Evolutionary conservation across 1,140 invertebrate genomes (phyloP), one percentile per base, ranked within the genome.

Genomic region (Triops cancriformis): DNA sequence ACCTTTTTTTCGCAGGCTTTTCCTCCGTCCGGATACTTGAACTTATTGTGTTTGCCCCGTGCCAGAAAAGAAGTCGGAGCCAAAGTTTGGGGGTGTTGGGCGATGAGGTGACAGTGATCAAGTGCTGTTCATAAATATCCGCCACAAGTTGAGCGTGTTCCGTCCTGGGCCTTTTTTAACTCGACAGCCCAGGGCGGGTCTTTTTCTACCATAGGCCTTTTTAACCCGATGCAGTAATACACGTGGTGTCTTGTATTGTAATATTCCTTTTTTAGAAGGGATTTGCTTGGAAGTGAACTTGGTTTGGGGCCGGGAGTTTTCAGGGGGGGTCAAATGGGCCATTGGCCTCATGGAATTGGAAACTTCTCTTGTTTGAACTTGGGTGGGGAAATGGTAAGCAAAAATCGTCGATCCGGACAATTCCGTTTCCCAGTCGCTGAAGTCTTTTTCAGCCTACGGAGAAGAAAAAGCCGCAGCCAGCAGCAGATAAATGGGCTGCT

Each of bases 101-200:
- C 23, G 51, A 64, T 64, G 51, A 64, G 51, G 51, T 9, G 51
- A 64, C 51, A 64, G 51, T 64, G 51, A 64, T 64, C 51, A 64
- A 64, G 14, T 64, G 23, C 51, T 18, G 51, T 64, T 64, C 51
- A 64, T 64, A 64, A 64, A 64, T 64, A 64, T 64, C 51, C 51
- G 51, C 23, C 51, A 64, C 51, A 64, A 64, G 51, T 64, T 64
- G 18, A 18, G 51, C 51, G 3, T 64, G 10, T 64, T 23, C 14
- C 51, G 31, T 37, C 31, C 31, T 37, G 31, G 31, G 10, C 51
- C 18, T 64, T 64, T 64, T 64, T 64, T 64, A 6, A 23, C 51
- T n/a, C 51, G 14, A 23, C 31, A 37, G 7, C 31, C 14, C 51
- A 64, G 14, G 51, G 7, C 51, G 18, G 23, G 51, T 64, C 51